Evolutionary conservation across 2,797 vertebrate genomes (phyloP).

Genomic region (Gymnothorax reevesii): DNA sequence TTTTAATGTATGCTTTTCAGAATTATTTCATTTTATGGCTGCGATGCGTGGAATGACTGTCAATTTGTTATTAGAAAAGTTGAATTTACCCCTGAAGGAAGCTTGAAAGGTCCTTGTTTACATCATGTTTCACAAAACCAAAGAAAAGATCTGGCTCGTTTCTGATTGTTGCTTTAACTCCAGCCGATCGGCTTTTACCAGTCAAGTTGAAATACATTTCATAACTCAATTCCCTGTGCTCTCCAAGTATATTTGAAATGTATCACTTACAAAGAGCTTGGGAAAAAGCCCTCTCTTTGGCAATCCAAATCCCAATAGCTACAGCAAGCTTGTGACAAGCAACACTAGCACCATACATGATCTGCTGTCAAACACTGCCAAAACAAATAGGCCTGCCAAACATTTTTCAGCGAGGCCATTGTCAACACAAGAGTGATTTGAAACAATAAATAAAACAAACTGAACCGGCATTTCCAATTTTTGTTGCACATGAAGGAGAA

Average conservation of each 20-base stretch:
- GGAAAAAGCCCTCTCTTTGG: slow-evolving; percentile 18
- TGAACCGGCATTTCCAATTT: slow-evolving; percentile 23
- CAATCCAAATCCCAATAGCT: slow-evolving; percentile 24
- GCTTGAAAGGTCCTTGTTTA: slow-evolving; percentile 13
- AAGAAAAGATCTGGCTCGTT: slow-evolving; percentile 37
- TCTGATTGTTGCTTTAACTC: slow-evolving; percentile 50
- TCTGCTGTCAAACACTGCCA: slow-evolving; percentile 28
- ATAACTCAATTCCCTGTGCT: slow-evolving; percentile 24
- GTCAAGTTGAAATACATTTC: slow-evolving; percentile 42
- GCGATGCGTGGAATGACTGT: slow-evolving; percentile 2
- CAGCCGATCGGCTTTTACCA: slow-evolving; percentile 37
- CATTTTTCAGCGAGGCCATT: slow-evolving; percentile 31
- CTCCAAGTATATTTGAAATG: slow-evolving; percentile 39
- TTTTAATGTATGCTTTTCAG: background rate
- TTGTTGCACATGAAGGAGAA: slow-evolving; percentile 26
- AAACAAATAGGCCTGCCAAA: slow-evolving; percentile 37
- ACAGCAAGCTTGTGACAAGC: slow-evolving; percentile 9
- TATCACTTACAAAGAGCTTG: slow-evolving; percentile 37
- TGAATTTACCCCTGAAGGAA: background rate
- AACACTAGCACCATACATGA: slow-evolving; percentile 22
- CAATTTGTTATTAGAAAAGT: background rate
- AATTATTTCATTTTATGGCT: background rate
- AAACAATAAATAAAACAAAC: slow-evolving; percentile 34
- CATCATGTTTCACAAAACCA: slow-evolving; percentile 36
- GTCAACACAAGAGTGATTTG: slow-evolving; percentile 4